Evolutionary conservation across 2,113 vertebrate species (phyloP).

Genomic region (Myocastor coypus): DNA sequence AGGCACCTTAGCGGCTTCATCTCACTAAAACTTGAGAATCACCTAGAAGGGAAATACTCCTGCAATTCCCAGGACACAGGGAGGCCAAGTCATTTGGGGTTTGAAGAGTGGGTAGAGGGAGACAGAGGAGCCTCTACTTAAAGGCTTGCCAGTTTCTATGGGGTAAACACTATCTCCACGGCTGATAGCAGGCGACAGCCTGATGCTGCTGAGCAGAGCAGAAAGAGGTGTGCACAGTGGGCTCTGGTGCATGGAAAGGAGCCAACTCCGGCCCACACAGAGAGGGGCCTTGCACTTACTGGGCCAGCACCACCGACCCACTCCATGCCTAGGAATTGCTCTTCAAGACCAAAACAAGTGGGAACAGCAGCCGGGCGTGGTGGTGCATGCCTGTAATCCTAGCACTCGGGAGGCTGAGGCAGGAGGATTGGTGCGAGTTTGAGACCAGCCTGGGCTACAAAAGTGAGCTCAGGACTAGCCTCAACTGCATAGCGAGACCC

Average conservation of each 20-base stretch:
- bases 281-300: too few relatives aligned
- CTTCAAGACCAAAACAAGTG: constrained; percentile 28
- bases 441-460: too few relatives aligned
- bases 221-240: accelerated
- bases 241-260: neutral
- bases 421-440: too few relatives aligned
- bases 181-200: neutral
- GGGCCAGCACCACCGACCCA: neutral
- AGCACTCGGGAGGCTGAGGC: too few relatives aligned
- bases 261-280: neutral
- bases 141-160: neutral
- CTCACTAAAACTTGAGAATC: constrained; percentile 26
- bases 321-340: neutral
- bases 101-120: too few relatives aligned
- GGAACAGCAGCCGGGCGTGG: too few relatives aligned
- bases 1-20: neutral
- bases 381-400: too few relatives aligned
- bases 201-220: neutral
- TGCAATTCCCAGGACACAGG: neutral
- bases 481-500: too few relatives aligned
- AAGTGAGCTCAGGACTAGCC: too few relatives aligned
- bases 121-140: neutral
- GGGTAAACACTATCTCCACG: neutral
- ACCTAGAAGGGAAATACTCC: neutral
- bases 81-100: neutral